Evolutionary conservation across 2,888 invertebrate genomes (phyloP).

Genomic region (Watsonalla binaria): DNA sequence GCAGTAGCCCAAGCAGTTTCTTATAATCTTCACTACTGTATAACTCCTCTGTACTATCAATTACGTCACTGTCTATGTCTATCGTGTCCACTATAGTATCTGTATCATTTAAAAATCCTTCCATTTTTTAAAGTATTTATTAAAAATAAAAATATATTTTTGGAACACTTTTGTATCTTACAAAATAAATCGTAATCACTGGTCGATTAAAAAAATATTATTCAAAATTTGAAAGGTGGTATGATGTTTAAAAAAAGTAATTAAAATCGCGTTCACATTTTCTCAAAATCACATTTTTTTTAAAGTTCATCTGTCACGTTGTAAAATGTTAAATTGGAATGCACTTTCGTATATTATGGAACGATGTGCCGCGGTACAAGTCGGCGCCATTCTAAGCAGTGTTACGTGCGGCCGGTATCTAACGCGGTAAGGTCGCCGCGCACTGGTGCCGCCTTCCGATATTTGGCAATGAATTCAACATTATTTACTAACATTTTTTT

Average conservation of each 20-base stretch:
- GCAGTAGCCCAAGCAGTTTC: conserved; percentile 38
- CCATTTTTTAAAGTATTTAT: conserved; percentile 25
- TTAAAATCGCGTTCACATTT: too few relatives aligned
- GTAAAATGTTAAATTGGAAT: too few relatives aligned
- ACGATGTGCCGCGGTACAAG: background rate
- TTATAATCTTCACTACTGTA: conserved; percentile 8
- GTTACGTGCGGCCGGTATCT: background rate
- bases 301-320: too few relatives aligned
- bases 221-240: too few relatives aligned
- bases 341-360: too few relatives aligned
- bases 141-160: too few relatives aligned
- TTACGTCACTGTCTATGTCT: background rate
- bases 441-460: background rate
- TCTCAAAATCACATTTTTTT: too few relatives aligned
- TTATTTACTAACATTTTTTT: too few relatives aligned
- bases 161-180: too few relatives aligned
- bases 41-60: background rate
- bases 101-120: conserved; percentile 10
- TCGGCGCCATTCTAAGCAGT: background rate
- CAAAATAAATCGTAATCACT: background rate
- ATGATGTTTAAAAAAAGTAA: too few relatives aligned
- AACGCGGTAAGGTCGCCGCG: background rate
- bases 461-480: background rate
- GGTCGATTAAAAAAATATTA: background rate
- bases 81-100: background rate